Evolutionary conservation across 1,140 invertebrate genomes (phyloP), one percentile per base, ranked within the genome.

Genomic region (Nebria ingens): DNA sequence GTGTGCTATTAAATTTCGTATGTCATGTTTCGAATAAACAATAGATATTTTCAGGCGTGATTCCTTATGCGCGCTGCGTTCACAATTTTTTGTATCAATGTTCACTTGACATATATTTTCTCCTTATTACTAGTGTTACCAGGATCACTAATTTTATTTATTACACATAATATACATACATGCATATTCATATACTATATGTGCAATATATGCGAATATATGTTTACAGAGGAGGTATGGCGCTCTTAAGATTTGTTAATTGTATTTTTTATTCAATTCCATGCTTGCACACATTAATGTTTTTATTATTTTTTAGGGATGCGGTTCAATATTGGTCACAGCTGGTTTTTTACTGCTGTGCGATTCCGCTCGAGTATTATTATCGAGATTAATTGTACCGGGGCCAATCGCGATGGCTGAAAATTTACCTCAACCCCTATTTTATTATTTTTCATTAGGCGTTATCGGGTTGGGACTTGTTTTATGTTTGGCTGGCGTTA

Each of bases 391-490:
- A 11, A 52, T 74, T 34, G 67, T 86, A 23, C 72, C 75, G 1
- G 75, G 78, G 2, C 76, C 79, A 40, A 80, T 74, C 60, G 71
- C 68, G 62, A 70, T 59, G 64, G 71, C 71, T 51, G 40, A 45
- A 45, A 17, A 45, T 17, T 68, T 78, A 61, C 76, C 68, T 34
- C 81, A 89, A 56, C 85, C 87, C 1, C 71, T 87, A 9, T 81
- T 88, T 56, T 86, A 87, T 65, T 89, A 89, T 61, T 71, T 85
- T 1, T 78, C 85, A 0, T 73, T 89, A 13, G 80, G 76, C 1
- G 64, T 87, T 20, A 74, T 84, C 15, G 72, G 74, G 0, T 67
- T 82, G 0, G 88, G 87, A 15, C 74, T 88, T 29, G 64, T 80
- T 17, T 77, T 86, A 22, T 79, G 82, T 21, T 69, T 80, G 2